Evolutionary conservation across 2,888 invertebrate genomes (phyloP), one percentile per base, ranked within the genome.

Genomic region (Napeogenes inachia): DNA sequence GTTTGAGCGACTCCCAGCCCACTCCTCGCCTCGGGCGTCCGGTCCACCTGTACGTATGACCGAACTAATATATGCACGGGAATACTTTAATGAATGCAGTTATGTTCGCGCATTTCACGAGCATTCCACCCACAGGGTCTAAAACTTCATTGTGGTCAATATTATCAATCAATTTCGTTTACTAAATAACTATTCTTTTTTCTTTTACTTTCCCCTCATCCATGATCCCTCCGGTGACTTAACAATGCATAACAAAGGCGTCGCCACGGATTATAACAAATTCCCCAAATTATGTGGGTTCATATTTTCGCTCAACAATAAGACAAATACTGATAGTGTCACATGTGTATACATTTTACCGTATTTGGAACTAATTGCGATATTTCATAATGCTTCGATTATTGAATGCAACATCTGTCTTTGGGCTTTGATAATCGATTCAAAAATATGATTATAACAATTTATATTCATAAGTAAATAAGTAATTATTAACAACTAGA

Each of bases 301-400:
- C 85, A 89, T 88, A 88, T 85, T 87, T 84, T 78, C 75, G 76
- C 72, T 70, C 73, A 86, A 90, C 88, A 89, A 89, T 89, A 85
- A 86, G 85, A 86, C 86, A 84, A 86, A 85, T 87, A 84, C 82
- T 84, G 84, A 85, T 85, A 87, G 84, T 87, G 87, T 85, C 89
- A 77, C 87, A 89, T 89, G 88, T 87, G 88, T 77, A 79, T 81
- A 79, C 77, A 81, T 84, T 84, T 83, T 84, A 84, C 81, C 82
- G 83, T 85, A 79, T 87, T 89, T 82, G 87, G 85, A 87, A 90
- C 89, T 90, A 90, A 90, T 90, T 89, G 89, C 78, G 80, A 87
- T 84, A 84, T 89, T 87, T 80, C 81, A 83, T 85, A 84, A 85
- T 79, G 78, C 75, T 70, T 76, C 76, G 74, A 81, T 84, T 84